Percentiles rank a stretch among this genome's conserved stretches.
Evolutionary conservation across 2,113 vertebrate genomes (phyloP).

Genomic region (Shinisaurus crocodilurus): DNA sequence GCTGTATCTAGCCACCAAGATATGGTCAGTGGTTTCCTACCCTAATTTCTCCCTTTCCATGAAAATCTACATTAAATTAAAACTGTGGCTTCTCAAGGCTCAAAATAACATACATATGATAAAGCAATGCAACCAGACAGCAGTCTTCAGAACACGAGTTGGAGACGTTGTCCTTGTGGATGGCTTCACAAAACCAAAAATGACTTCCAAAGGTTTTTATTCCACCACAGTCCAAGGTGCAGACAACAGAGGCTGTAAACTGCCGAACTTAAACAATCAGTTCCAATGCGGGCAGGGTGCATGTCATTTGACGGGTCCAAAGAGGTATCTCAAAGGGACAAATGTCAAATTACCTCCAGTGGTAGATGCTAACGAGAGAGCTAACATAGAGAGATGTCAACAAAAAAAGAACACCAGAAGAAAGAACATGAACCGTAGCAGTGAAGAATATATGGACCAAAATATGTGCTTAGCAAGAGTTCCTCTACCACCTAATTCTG

Average conservation of each 20-base stretch:
- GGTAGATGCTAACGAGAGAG: slow-evolving; percentile 15
- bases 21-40: slow-evolving; percentile 74
- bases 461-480: slow-evolving; percentile 52
- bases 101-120: slow-evolving; percentile 51
- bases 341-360: slow-evolving; percentile 51
- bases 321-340: neutral
- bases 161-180: slow-evolving; percentile 77
- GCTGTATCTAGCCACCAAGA: slow-evolving; percentile 74
- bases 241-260: slow-evolving; percentile 20
- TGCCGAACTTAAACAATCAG: slow-evolving; percentile 20
- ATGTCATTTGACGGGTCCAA: slow-evolving; percentile 6
- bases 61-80: slow-evolving; percentile 78
- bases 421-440: neutral
- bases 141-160: slow-evolving; percentile 59
- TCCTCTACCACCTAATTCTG: slow-evolving; percentile 66
- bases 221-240: slow-evolving; percentile 36
- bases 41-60: slow-evolving; percentile 73
- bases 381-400: slow-evolving; percentile 12
- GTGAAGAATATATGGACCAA: slow-evolving; percentile 42
- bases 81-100: slow-evolving; percentile 72
- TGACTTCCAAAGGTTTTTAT: slow-evolving; percentile 73
- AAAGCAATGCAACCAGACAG: slow-evolving; percentile 10
- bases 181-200: slow-evolving; percentile 75
- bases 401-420: slow-evolving; percentile 1
- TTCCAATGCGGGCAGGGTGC: neutral